phyloP scores from a whole-genome alignment of 2,113 vertebrate species.

The Osmerus mordax region DNA sequence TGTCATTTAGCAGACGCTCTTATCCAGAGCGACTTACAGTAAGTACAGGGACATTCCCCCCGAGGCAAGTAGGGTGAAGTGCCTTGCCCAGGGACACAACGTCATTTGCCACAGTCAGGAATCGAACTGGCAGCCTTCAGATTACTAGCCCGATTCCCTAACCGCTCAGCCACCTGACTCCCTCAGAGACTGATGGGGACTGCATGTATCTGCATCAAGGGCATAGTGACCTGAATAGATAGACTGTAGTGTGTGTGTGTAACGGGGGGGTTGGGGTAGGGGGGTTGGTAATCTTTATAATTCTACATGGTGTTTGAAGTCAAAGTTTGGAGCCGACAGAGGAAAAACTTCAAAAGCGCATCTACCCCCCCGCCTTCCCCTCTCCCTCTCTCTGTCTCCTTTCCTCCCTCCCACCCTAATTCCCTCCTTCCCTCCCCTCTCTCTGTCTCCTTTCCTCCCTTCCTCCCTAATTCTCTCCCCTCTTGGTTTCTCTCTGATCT shows the following conservation, averaged over 20 bases:
- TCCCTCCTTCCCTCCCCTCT: not conserved
- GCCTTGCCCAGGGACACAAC: too few relatives aligned
- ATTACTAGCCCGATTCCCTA: too few relatives aligned
- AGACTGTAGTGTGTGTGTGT: constrained; percentile 8
- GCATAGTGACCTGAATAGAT: constrained; percentile 40
- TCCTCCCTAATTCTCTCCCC: not conserved
- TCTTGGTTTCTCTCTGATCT: constrained; percentile 27
- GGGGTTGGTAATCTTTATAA: constrained; percentile 42
- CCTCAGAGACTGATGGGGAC: not conserved
- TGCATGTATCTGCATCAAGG: constrained; percentile 20
- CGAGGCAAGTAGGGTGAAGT: too few relatives aligned
- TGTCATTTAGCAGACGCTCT: too few relatives aligned
- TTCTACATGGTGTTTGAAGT: constrained; percentile 55
- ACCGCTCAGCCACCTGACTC: too few relatives aligned
- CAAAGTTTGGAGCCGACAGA: constrained; percentile 37
- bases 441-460: not conserved
- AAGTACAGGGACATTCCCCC: too few relatives aligned
- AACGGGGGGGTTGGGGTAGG: not conserved
- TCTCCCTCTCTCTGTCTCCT: not conserved
- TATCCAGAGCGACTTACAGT: too few relatives aligned
- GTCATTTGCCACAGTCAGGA: too few relatives aligned
- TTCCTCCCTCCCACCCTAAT: too few relatives aligned
- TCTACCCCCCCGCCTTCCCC: constrained; percentile 19
- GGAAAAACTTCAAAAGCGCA: constrained; percentile 41
- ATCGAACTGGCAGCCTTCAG: too few relatives aligned